Evolutionary conservation across 2,113 vertebrate species (phyloP).

Genomic region (Canis aureus): DNA sequence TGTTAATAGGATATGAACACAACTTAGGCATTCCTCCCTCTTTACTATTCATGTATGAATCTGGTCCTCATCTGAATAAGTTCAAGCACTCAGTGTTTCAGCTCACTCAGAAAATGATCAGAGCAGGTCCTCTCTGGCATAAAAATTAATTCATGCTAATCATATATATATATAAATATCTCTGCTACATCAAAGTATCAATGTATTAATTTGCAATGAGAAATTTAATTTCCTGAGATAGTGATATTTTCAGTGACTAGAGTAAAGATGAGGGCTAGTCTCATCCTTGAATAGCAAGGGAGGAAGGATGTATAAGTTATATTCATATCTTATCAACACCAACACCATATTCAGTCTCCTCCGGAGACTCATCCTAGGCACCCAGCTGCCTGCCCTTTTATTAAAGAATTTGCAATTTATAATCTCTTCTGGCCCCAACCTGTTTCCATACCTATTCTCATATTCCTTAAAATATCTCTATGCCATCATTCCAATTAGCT

Average conservation of each 20-base stretch:
- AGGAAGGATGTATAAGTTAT: neutral
- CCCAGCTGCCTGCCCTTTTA: neutral
- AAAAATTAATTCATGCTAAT: neutral
- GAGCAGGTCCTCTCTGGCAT: neutral
- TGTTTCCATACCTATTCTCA: neutral
- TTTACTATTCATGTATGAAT: neutral
- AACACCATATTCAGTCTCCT: neutral
- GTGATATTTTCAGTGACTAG: neutral
- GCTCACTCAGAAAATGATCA: neutral
- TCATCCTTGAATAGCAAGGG: neutral
- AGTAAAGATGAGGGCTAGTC: neutral
- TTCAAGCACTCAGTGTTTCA: neutral
- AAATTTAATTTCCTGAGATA: conserved; percentile 5
- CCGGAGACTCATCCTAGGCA: neutral
- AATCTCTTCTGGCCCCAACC: neutral
- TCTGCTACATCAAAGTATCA: neutral
- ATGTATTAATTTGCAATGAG: neutral
- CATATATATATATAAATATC: neutral
- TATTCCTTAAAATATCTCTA: neutral
- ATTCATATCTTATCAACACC: neutral
- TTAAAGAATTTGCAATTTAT: neutral
- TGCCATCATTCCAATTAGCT: neutral
- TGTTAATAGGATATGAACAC: neutral
- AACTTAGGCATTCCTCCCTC: neutral
- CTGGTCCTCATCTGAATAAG: neutral